Evolutionary conservation across 2,797 vertebrate genomes (phyloP).

Genomic region (Salarias fasciatus): DNA sequence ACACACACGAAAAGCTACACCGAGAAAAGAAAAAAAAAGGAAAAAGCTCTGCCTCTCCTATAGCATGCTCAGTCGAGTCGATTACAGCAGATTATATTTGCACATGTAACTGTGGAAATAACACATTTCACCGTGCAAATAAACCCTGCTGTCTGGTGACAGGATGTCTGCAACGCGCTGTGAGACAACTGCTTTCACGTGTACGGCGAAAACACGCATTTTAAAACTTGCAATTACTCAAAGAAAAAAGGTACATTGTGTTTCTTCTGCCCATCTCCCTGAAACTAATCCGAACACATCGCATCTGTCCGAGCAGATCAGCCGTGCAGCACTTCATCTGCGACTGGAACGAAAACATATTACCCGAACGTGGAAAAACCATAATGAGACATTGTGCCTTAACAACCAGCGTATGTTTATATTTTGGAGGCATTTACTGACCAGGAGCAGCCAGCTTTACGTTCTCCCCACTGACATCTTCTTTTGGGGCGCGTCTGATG

Average conservation of each 20-base stretch:
- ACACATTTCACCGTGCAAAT: neutral
- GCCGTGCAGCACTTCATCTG: neutral
- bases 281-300: neutral
- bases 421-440: neutral
- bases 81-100: neutral
- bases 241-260: neutral
- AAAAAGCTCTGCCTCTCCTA: too few species aligned
- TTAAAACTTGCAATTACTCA: too few species aligned
- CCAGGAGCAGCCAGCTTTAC: neutral
- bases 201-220: neutral
- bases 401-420: neutral
- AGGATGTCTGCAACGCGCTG: neutral
- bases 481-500: neutral
- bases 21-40: too few species aligned
- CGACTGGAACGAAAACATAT: neutral
- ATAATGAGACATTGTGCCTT: neutral
- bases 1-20: too few species aligned
- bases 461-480: neutral
- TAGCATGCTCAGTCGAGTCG: too few species aligned
- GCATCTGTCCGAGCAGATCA: neutral
- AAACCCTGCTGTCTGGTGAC: neutral
- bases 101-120: neutral
- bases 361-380: too few species aligned
- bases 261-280: neutral
- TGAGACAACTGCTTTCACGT: neutral